Base-by-base conservation (phyloP, 2,888 invertebrate genomes). In the Aspidiotus destructor region DNA sequence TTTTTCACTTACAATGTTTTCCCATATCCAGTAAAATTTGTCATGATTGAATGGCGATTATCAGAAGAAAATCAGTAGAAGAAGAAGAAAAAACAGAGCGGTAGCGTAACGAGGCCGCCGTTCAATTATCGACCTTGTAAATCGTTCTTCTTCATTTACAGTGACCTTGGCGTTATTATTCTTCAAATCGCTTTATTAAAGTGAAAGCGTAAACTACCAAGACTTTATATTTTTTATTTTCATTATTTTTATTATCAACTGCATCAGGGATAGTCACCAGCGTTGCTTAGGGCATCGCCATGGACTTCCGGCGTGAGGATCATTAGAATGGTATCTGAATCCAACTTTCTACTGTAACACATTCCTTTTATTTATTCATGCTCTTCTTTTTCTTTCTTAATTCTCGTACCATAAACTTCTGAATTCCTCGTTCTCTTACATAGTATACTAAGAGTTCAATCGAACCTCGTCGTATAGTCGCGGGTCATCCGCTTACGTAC, bases 141-240 rank as follows among this genome's bases (percentile, higher is more conserved):
- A 67, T 67, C 60, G 67, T 67, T 67, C 67, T 67, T 67, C 67
- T 67, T 67, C 67, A 67, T 67, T 67, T 67, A 58, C 55, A 67
- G 48, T 58, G 67, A 67, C 67, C 67, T 67, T 67, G 58, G 67
- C 67, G 67, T 67, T 40, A 67, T 67, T 67, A 67, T 67, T 67
- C 58, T 67, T 67, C 67, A 60, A 67, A 67, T 67, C 67, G 58
- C 60, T 67, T 60, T 67, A 67, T 67, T 67, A 60, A 65, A 67
- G 67, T 67, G 67, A 67, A 67, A 67, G 67, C 67, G 67, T 67
- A 60, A 67, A 67, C 42, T 48, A 60, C 58, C 58, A 67, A 60
- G 48, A 64, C 55, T 41, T 58, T 58, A 28, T 17, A 16, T 55
- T 55, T 55, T 62, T 40, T n/a, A n/a, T n/a, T 55, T 54, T 52